These are phyloP conservation scores for Scaptomyza polygonia DNA, from an alignment of 2,888 invertebrate genomes.

Conservation along the genomic window DNA sequence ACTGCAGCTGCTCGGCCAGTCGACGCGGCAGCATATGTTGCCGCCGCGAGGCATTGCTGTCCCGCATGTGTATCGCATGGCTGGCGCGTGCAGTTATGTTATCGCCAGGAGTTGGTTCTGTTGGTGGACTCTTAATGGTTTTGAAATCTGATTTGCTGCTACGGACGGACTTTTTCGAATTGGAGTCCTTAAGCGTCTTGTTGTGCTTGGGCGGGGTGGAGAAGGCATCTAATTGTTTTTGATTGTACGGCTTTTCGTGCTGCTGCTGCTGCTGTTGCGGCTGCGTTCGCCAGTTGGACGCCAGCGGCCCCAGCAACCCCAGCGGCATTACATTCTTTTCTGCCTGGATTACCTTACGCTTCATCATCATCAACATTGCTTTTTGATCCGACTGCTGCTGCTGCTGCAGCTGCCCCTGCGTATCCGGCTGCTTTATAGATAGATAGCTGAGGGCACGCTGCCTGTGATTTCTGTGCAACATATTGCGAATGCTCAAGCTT, in stretches of 20 bases:
- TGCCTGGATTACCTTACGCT: neutral
- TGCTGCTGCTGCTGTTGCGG: conserved; percentile 43
- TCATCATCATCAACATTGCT: neutral
- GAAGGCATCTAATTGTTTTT: neutral
- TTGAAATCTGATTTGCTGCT: neutral
- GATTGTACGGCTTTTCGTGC: neutral
- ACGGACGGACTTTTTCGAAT: neutral
- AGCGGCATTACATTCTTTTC: conserved; percentile 25
- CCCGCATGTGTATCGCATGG: conserved; percentile 15
- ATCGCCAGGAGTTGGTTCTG: neutral
- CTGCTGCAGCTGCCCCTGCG: neutral
- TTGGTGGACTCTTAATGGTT: neutral
- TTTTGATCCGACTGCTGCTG: neutral
- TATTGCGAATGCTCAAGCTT: conserved; percentile 39
- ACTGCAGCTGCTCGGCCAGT: neutral
- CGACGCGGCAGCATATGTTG: neutral
- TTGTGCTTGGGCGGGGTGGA: neutral
- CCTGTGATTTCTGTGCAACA: conserved; percentile 51
- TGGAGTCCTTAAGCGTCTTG: neutral
- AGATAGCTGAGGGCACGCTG: conserved; percentile 35
- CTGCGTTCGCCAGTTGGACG: conserved; percentile 40
- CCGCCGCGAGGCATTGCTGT: neutral
- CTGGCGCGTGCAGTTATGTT: conserved; percentile 27
- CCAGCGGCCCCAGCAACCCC: conserved; percentile 48
- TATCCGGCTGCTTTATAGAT: neutral